Evolutionary conservation across 1,140 invertebrate genomes (phyloP), one percentile per base, ranked within the genome.

Genomic region (Chrysopa pallens): DNA sequence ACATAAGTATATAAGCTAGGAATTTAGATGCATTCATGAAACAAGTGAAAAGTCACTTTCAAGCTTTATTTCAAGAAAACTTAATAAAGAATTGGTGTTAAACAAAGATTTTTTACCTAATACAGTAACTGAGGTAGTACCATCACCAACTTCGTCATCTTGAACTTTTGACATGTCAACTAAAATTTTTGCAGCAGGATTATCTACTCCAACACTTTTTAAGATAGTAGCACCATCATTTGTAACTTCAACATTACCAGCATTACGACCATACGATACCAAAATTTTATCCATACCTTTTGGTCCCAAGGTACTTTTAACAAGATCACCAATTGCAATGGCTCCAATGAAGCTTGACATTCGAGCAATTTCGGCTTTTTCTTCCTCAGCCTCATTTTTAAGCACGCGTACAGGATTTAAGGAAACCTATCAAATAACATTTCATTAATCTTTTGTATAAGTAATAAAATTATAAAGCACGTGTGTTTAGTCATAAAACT

Each of bases 231-330:
- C 96, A 45, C 96, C 96, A 69, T 99, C 96, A 67, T 99, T 99
- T 31, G 96, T 99, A 6, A 99, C 90, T 66, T 95, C 83, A 42
- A 99, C 84, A 62, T 80, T 55, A 35, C 91, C 86, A 53, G 80
- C 72, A 59, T 78, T 80, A 49, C 85, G 72, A 12, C 87, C 81
- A 51, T 74, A 70, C 36, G 84, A 76, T n/a, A 94, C 78, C 8
- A 99, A 66, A 54, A 99, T 97, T 72, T 99, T 99, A 62, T 99
- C 95, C 96, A 99, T 98, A 58, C 96, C 95, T 68, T 98, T 98
- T 11, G 96, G 96, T 12, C 96, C 96, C 9, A 99, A 69, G 8
- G 96, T 99, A 45, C 87, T 93, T 62, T 98, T 98, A 0, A 99
- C 86, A 38, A 99, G 69, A 66, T 99, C 96, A 12, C 95, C 96